Evolutionary conservation across 2,113 vertebrate species (phyloP), one percentile per base, ranked within the genome.

Genomic region (Cricetomys ansorgei): DNA sequence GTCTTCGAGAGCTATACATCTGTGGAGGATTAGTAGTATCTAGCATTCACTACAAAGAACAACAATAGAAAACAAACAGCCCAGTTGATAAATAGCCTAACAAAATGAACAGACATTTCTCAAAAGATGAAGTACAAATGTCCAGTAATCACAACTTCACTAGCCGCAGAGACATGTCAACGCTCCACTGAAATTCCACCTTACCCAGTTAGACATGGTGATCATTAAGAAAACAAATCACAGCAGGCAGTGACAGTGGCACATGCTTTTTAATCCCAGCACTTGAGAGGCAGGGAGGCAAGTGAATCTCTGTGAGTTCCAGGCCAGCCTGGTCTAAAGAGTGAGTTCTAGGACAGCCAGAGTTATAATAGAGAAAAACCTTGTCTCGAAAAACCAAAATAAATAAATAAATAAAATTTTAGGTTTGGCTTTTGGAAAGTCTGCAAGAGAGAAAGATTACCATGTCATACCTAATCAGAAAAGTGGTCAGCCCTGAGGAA

Each of bases 401-500:
- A 70, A 72, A 59, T 21, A 59, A 43, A 43, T 73, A 48, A 40
- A 64, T 27, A 29, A 1, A 40, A 43, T 43, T 62, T 43, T 29
- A 31, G 62, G 57, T 64, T 64, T 29, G 25, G 21, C 25, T 45
- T 57, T 50, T 50, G 5, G 0, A 27, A 0, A 3, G 0, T 4
- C 7, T 0, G 34, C 27, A 3, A 40, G 31, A 25, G 25, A n/a
- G 10, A 13, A 43, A 34, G 3, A 0, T 31, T 45, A n/a, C 62
- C 40, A 99, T 99, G 99, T 96, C 98, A 5, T 92, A 98, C 3
- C n/a, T 99, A 0, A 97, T 99, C 45, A 99, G 98, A 98, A 99
- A 95, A 84, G 99, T 99, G n/a, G 98, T 99, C 91, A 98, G 88
- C 92, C 99, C 98, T 1, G 3, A 98, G 0, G 99, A 98, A 64